phyloP scores from a whole-genome alignment of 2,888 invertebrate genomes.

The Thelaira solivaga region DNA sequence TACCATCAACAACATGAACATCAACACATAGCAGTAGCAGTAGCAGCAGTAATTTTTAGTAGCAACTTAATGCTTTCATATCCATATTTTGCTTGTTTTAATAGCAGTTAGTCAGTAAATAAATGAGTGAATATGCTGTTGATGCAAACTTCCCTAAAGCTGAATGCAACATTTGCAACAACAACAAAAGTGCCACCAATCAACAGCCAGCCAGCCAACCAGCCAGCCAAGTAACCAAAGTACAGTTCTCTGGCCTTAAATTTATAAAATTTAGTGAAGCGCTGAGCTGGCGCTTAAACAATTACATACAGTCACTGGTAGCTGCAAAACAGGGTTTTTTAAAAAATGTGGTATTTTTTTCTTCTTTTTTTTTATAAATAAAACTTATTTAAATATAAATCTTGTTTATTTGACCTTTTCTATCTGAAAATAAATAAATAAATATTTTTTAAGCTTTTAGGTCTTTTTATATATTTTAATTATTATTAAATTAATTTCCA shows the following conservation, averaged over 20 bases:
- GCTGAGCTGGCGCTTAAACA: neutral
- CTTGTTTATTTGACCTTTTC: no score
- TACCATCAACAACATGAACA: conserved; percentile 7
- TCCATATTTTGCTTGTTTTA: conserved; percentile 25
- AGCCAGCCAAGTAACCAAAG: conserved; percentile 38
- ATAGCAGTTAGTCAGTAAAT: conserved; percentile 29
- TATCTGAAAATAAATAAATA: no score
- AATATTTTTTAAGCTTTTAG: no score
- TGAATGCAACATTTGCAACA: conserved; percentile 35
- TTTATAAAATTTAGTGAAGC: conserved; percentile 5
- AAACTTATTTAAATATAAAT: no score
- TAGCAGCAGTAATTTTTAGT: neutral
- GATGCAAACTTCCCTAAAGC: conserved; percentile 39
- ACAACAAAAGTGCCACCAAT: conserved; percentile 33
- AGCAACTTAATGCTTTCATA: conserved; percentile 24
- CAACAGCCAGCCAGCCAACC: conserved; percentile 43
- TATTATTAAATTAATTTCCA: no score
- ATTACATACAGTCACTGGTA: conserved; percentile 7
- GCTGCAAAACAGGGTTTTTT: neutral
- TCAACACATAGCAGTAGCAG: neutral
- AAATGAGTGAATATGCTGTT: conserved; percentile 49
- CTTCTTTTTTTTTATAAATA: no score
- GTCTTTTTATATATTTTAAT: no score
- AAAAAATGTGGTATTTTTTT: no score
- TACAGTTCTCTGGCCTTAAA: conserved; percentile 51